Base-by-base conservation (phyloP, 2,113 vertebrate species). In the Siphamia tubifer region DNA sequence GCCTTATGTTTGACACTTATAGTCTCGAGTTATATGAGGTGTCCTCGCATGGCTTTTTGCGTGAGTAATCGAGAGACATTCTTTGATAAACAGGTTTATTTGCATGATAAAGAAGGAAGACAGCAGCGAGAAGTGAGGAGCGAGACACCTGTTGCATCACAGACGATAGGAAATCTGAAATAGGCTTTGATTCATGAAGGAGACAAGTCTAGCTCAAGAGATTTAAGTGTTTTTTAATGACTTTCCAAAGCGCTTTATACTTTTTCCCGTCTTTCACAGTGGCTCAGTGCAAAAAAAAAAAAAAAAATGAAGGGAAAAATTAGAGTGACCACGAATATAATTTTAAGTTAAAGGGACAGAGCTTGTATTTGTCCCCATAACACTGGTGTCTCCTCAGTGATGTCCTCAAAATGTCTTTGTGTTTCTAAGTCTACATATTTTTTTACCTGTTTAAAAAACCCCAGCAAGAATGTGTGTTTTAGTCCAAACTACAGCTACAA, bases 41-140 rank as follows among this genome's bases (percentile, higher is more conserved):
- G 63, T 48, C 31, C 45, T 49, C 16, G 44, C 34, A 4, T 40
- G 16, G 62, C 56, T 32, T 64, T 79, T 56, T 49, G 51, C 19
- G 23, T 44, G 44, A 55, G 34, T 54, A 69, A 77, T 81, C 42
- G 32, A 17, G 52, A 81, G 60, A 56, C 56, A 19, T 56, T 56
- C 21, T 25, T 44, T 30, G 20, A 69, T 74, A 84, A 88, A 87
- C 82, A 87, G 42, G 34, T 13, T 52, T 51, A 81, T 85, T 82
- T 80, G 71, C 85, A 81, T 77, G 45, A 45, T 39, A 63, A 66
- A 71, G 32, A 40, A 36, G 65, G 68, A 62, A 42, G 16, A 54
- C 43, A 62, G 30, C 56, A 44, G 56, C 28, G 20, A 64, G 30
- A 27, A 31, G 40, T 54, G 52, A 49, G 61, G 77, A 74, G 75